Percentiles rank a stretch among this genome's conserved stretches.
phyloP scores from a whole-genome alignment of 2,797 vertebrate species.

The Erethizon dorsatum region DNA sequence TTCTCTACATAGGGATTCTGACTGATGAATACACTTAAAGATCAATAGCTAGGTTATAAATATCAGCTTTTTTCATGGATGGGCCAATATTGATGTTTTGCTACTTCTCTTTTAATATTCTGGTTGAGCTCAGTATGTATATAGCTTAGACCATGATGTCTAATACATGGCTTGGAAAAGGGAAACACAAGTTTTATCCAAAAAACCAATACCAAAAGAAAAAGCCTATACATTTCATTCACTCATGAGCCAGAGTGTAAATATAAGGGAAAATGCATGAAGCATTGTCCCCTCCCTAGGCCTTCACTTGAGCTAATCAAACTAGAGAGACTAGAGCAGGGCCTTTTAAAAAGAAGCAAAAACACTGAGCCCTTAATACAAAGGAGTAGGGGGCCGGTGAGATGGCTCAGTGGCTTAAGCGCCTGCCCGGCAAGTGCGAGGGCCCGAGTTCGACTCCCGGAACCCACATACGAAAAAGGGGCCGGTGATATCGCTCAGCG shows the following conservation, averaged over 20 bases:
- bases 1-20: not conserved
- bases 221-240: not conserved
- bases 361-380: not conserved
- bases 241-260: not conserved
- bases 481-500: no score
- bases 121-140: not conserved
- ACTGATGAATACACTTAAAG: not conserved
- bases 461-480: no score
- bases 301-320: not conserved
- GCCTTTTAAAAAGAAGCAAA: not conserved
- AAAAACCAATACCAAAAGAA: not conserved
- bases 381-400: no score
- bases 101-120: not conserved
- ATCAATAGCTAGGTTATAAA: constrained; percentile 27
- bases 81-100: not conserved
- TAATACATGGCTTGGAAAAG: not conserved
- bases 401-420: no score
- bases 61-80: not conserved
- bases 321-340: not conserved
- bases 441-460: no score
- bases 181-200: not conserved
- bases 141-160: not conserved
- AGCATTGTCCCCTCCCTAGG: no score
- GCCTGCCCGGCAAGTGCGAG: no score
- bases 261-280: not conserved